Evolutionary conservation across 1,140 invertebrate genomes (phyloP).

Genomic region (Atta colombica): DNA sequence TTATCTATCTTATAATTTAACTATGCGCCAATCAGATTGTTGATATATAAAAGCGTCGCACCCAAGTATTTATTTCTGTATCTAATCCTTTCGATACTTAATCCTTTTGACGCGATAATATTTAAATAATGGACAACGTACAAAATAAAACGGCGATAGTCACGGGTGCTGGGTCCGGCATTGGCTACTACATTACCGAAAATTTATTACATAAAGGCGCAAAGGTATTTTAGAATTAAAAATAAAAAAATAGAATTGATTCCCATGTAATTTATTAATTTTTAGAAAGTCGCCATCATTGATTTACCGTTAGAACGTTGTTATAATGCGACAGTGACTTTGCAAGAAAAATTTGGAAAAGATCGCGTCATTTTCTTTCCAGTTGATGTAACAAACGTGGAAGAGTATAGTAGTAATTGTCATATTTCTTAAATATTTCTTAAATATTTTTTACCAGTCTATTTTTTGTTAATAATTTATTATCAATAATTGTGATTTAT

Average conservation of each 20-base stretch:
- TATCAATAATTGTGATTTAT: neutral
- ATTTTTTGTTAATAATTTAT: neutral
- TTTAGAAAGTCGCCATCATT: constrained; percentile 48
- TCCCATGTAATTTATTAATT: neutral
- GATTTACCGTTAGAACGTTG: constrained; percentile 22
- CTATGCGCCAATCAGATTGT: neutral
- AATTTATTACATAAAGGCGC: constrained; percentile 83
- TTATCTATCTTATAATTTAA: neutral
- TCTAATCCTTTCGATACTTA: neutral
- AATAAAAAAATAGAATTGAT: neutral
- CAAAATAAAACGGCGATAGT: constrained; percentile 84
- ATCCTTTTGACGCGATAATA: neutral
- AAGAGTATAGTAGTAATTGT: constrained; percentile 60
- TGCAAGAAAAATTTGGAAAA: constrained; percentile 78
- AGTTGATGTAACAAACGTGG: constrained; percentile 75
- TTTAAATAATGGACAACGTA: constrained; percentile 60
- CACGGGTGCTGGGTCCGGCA: constrained; percentile 84
- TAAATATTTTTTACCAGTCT: neutral
- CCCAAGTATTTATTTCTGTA: neutral
- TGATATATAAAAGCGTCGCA: neutral
- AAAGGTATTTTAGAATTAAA: constrained; percentile 67
- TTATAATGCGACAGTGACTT: neutral
- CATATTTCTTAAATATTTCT: neutral
- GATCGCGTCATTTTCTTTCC: constrained; percentile 78
- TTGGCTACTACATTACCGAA: constrained; percentile 83